These are phyloP conservation scores for Pteropus rufus DNA, from an alignment of 2,797 vertebrate genomes.

Conservation along the genomic window DNA sequence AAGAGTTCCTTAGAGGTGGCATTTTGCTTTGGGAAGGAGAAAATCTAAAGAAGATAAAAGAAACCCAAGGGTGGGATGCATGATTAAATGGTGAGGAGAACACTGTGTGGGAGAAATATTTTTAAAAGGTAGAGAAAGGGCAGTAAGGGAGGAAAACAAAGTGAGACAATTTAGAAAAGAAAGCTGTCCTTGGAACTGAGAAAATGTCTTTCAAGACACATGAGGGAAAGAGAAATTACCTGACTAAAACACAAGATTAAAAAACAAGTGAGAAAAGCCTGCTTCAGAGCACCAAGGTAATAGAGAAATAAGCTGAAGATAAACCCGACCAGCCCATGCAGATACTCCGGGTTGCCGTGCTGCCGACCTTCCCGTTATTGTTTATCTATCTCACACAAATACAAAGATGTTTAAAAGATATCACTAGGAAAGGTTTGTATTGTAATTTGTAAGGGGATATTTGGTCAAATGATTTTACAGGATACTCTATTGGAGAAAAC, in stretches of 20 bases:
- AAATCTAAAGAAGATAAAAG: background rate
- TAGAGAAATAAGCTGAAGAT: background rate
- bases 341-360: rapidly evolving
- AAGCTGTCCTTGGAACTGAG: background rate
- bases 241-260: background rate
- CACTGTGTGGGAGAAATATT: background rate
- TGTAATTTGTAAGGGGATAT: background rate
- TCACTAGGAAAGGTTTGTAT: background rate
- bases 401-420: background rate
- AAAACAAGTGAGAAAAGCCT: slow-evolving; percentile 5
- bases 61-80: background rate
- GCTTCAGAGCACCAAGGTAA: background rate
- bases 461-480: background rate
- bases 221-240: background rate
- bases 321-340: background rate
- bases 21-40: background rate
- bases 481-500: background rate
- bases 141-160: background rate
- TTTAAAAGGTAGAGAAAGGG: background rate
- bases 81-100: background rate
- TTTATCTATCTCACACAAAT: background rate
- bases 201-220: background rate
- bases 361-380: background rate
- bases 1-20: background rate
- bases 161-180: background rate